These are phyloP conservation scores for Pelobates cultripes DNA, from an alignment of 2,797 vertebrate genomes.

Conservation along the genomic window DNA sequence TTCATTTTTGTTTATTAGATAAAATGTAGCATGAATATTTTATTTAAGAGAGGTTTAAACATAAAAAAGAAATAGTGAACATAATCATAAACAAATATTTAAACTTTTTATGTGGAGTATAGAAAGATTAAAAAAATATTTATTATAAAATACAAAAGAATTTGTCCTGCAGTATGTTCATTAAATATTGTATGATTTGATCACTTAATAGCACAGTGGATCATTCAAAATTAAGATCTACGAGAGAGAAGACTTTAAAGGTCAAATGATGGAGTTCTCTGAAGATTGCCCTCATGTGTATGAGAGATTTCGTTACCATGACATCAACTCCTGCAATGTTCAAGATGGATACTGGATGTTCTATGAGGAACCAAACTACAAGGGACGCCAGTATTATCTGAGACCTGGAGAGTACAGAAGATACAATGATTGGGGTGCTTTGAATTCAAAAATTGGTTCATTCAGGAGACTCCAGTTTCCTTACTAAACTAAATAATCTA, in stretches of 20 bases:
- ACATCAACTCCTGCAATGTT: conserved; percentile 3
- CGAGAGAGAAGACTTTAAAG: conserved; percentile 1
- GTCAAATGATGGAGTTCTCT: conserved; percentile 3
- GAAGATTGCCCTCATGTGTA: conserved; percentile 3
- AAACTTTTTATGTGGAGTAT: too few species aligned
- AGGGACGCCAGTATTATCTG: background rate
- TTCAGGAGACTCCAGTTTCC: conserved; percentile 1
- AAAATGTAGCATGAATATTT: too few species aligned
- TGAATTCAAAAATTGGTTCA: background rate
- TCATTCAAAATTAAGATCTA: conserved; percentile 1
- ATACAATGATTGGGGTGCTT: background rate
- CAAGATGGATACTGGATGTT: conserved; percentile 2
- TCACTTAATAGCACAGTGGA: background rate
- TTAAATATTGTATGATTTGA: background rate
- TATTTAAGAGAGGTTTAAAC: too few species aligned
- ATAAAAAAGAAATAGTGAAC: too few species aligned
- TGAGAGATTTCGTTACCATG: background rate
- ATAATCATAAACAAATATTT: too few species aligned
- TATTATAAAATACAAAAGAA: too few species aligned
- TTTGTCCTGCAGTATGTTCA: background rate
- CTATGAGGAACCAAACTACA: conserved; percentile 7
- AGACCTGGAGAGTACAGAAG: conserved; percentile 1
- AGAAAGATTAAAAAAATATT: too few species aligned
- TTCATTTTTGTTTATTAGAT: background rate
- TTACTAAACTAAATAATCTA: background rate